Evolutionary conservation across 1,140 invertebrate species (phyloP).

Genomic region (Monochamus saltuarius): DNA sequence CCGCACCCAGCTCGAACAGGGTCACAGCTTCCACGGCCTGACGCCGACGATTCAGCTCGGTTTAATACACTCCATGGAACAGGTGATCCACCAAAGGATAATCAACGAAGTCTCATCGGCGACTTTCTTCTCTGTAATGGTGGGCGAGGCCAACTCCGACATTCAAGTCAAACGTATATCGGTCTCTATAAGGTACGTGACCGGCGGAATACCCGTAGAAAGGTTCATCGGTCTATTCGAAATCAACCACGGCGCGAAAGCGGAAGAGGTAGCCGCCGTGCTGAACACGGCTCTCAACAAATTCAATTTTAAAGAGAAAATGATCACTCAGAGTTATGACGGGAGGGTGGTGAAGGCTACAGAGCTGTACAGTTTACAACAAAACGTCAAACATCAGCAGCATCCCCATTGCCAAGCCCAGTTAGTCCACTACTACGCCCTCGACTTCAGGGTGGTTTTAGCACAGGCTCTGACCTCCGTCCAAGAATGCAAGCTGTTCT

Average conservation of each 20-base stretch:
- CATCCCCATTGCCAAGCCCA: background rate
- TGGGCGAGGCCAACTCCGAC: background rate
- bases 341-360: conserved; percentile 4
- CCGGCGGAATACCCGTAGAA: background rate
- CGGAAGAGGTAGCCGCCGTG: background rate
- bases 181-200: conserved; percentile 3
- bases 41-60: conserved; percentile 3
- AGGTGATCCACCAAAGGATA: conserved; percentile 6
- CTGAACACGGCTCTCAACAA: background rate
- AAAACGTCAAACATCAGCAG: background rate
- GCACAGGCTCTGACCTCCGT: background rate
- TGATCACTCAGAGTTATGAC: conserved; percentile 2
- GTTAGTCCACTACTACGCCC: conserved; percentile 4
- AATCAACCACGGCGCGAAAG: background rate
- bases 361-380: conserved; percentile 1
- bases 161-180: conserved; percentile 2
- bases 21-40: conserved; percentile 2
- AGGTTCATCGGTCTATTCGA: conserved; percentile 7
- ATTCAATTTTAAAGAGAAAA: conserved; percentile 13
- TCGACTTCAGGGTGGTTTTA: background rate
- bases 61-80: conserved; percentile 2
- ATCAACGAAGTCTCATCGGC: background rate
- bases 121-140: background rate
- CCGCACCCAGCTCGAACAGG: conserved; percentile 7
- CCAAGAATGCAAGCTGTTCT: conserved; percentile 11